These are phyloP conservation scores for Myiagra hebetior DNA, from an alignment of 2,113 vertebrate genomes.

Conservation along the genomic window DNA sequence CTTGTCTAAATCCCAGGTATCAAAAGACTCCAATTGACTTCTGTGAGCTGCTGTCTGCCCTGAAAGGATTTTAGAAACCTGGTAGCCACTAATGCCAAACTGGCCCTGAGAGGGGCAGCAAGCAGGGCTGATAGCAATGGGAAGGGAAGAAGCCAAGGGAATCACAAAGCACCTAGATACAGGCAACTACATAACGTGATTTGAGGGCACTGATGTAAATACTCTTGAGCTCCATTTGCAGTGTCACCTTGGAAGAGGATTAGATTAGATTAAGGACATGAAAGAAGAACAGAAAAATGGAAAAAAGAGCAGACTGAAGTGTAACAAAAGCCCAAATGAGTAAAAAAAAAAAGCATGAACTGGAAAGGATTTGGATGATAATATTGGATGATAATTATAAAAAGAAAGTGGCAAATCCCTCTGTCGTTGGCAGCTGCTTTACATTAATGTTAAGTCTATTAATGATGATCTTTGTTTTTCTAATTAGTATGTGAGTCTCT, in stretches of 20 bases:
- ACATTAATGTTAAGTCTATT: background rate
- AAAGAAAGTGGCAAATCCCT: background rate
- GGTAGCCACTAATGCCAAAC: background rate
- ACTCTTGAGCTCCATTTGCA: background rate
- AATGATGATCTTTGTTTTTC: slow-evolving; percentile 4
- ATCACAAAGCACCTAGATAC: background rate
- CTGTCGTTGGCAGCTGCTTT: background rate
- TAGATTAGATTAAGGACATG: slow-evolving; percentile 35
- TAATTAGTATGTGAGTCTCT: background rate
- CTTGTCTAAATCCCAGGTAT: background rate
- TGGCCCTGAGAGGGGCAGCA: background rate
- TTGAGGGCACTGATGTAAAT: background rate
- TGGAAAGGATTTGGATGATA: background rate
- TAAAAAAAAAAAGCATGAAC: background rate
- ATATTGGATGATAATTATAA: background rate
- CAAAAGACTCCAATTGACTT: background rate
- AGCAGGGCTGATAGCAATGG: background rate
- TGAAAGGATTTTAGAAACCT: background rate
- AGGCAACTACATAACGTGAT: background rate
- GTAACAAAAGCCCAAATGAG: background rate
- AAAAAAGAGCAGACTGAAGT: background rate
- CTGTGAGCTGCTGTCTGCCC: background rate
- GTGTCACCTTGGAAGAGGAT: slow-evolving; percentile 39
- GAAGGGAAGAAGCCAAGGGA: background rate
- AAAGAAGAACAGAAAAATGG: slow-evolving; percentile 4